These are phyloP conservation scores for Cyprinus carpio DNA, from an alignment of 2,113 vertebrate genomes.

Conservation along the genomic window DNA sequence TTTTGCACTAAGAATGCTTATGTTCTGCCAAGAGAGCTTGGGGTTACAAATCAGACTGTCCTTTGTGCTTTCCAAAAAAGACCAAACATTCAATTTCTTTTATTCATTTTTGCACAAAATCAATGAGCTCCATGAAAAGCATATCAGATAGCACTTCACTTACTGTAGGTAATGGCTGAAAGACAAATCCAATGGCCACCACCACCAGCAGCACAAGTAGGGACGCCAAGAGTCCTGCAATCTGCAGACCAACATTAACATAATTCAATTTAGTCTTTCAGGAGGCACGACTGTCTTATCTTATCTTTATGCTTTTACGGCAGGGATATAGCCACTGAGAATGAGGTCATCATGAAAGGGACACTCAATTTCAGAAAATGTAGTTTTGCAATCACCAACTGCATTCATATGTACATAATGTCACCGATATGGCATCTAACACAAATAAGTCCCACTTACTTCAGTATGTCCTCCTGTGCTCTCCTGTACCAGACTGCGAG, in stretches of 20 bases:
- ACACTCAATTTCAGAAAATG: slow-evolving; percentile 21
- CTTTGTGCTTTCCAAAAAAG: too few relatives aligned
- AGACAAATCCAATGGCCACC: slow-evolving; percentile 91
- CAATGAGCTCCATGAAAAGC: too few relatives aligned
- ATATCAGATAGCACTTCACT: slow-evolving; percentile 12
- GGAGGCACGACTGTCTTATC: neutral
- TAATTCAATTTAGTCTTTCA: slow-evolving; percentile 1
- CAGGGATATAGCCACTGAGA: slow-evolving; percentile 22
- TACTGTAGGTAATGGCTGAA: slow-evolving; percentile 93
- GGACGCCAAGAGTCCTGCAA: slow-evolving; percentile 88
- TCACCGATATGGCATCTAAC: neutral
- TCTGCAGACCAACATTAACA: slow-evolving; percentile 70
- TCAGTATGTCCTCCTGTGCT: slow-evolving; percentile 94
- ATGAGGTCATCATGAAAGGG: neutral
- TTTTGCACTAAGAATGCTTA: neutral
- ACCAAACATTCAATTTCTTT: too few relatives aligned
- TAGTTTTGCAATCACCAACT: neutral
- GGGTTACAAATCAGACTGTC: neutral
- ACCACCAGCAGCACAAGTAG: slow-evolving; percentile 91
- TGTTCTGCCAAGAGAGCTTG: neutral
- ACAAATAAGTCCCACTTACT: slow-evolving; percentile 69
- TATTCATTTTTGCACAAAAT: too few relatives aligned
- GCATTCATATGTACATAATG: neutral
- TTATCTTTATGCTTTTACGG: slow-evolving; percentile 47
- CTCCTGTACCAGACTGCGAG: slow-evolving; percentile 95